Base-by-base conservation (phyloP, 2,113 vertebrate genomes). In the Gavia stellata region DNA sequence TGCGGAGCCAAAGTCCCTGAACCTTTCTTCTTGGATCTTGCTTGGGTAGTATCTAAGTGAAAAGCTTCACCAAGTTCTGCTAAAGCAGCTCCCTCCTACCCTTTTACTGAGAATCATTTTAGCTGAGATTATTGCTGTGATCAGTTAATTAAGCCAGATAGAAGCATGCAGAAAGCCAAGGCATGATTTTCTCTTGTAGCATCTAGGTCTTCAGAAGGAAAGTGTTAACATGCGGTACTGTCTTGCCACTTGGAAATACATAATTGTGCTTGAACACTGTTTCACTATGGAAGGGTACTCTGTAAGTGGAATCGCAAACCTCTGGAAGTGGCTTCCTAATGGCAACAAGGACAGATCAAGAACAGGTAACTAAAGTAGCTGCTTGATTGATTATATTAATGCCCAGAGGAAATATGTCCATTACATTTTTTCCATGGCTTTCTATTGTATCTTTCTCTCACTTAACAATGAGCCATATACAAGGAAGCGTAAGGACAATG, bases 361-460 rank as follows among this genome's bases (percentile, higher is more conserved):
- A 34, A 63, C 53, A 58, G 67, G 74, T 91, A 93, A 90, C 59
- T 66, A 40, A 96, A 97, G 86, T 63, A 95, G 84, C 61, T 94
- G 90, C 91, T 92, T 91, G 59, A 91, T 66, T 66, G 86, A 42
- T 90, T 61, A 17, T 70, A 72, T 74, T 65, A 82, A 74, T 86
- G 75, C 77, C 89, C 85, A 62, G 87, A 88, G 96, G 95, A 86
- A 98, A 77, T 90, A 85, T n/a, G 40, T 77, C 85, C 85, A 65
- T 67, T 90, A 92, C 34, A 4, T 77, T 93, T 96, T 87, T 80
- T 58, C 68, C 24, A 17, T 45, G 36, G 73, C 53, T 96, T 96
- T 94, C 91, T 80, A 44, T 95, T 97, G 93, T 97, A 61, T 65
- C 61, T 47, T 77, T 67, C 72, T 93, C 85, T 94, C 77, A 62